These are phyloP conservation scores for Danio aesculapii DNA, from an alignment of 2,797 vertebrate genomes.

Conservation along the genomic window DNA sequence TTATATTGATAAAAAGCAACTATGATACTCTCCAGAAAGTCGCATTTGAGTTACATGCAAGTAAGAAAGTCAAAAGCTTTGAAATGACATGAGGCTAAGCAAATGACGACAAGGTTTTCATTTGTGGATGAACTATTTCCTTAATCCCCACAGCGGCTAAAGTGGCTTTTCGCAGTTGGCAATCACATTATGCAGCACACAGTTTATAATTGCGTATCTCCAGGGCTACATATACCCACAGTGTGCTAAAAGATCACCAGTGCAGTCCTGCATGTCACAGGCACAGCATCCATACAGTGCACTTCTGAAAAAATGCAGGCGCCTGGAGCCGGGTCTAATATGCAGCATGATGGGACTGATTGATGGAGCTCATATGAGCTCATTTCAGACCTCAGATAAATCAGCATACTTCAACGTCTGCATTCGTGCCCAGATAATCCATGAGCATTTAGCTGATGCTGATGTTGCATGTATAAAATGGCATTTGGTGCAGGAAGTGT, in stretches of 20 bases:
- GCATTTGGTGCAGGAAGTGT: not conserved
- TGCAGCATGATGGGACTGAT: slow-evolving; percentile 35
- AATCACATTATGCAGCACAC: not conserved
- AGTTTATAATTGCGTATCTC: slow-evolving; percentile 28
- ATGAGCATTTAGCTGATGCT: not conserved
- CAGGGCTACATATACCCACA: slow-evolving; percentile 19
- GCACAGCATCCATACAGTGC: not conserved
- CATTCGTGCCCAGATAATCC: slow-evolving; percentile 7
- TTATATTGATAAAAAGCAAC: too few relatives aligned
- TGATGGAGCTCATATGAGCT: slow-evolving; percentile 56
- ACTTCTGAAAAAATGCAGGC: not conserved
- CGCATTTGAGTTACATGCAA: not conserved
- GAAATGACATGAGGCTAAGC: not conserved
- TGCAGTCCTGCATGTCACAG: not conserved
- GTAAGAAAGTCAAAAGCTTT: not conserved
- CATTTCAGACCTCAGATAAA: slow-evolving; percentile 44
- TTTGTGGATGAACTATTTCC: slow-evolving; percentile 28
- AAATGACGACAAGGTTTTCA: slow-evolving; percentile 7
- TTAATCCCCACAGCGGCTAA: slow-evolving; percentile 17
- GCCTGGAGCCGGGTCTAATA: slow-evolving; percentile 2
- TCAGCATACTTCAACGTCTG: slow-evolving; percentile 57
- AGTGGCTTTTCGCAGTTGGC: slow-evolving; percentile 29
- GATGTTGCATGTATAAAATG: not conserved
- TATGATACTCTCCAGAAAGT: not conserved
- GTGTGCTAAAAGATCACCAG: slow-evolving; percentile 16